Conservation (phyloP, 2,113 vertebrate genomes). For the Silurus meridionalis region DNA sequence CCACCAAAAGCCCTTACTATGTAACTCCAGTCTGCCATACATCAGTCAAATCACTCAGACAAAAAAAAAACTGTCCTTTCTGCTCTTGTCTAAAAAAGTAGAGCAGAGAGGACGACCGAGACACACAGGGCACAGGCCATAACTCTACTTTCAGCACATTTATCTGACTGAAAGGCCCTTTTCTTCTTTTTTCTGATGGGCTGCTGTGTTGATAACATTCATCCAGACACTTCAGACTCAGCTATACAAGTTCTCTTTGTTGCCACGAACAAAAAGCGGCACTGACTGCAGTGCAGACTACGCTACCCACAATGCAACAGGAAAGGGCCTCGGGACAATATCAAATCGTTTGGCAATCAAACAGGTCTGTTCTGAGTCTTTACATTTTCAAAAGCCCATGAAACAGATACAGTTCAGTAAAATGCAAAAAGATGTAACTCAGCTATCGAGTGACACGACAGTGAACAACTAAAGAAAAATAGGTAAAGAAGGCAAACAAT, state of each 20-base stretch:
- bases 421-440: background rate
- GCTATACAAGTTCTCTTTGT: conserved; percentile 46
- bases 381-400: background rate
- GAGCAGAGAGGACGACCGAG: background rate
- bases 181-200: conserved; percentile 38
- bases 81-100: conserved; percentile 19
- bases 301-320: conserved; percentile 45
- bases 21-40: background rate
- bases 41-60: conserved; percentile 11
- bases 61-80: background rate
- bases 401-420: conserved; percentile 17
- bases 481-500: background rate
- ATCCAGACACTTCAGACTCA: conserved; percentile 41
- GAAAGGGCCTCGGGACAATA: background rate
- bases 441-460: background rate
- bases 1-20: background rate
- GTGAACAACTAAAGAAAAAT: background rate
- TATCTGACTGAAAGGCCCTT: conserved; percentile 44
- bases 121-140: conserved; percentile 14
- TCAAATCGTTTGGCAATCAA: background rate
- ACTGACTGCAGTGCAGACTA: conserved; percentile 25
- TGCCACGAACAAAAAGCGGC: conserved; percentile 22
- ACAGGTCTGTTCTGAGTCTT: background rate
- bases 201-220: conserved; percentile 49
- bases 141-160: conserved; percentile 36